These are phyloP conservation scores for Nomada goodeniana DNA, from an alignment of 2,888 invertebrate species.

Conservation along the genomic window DNA sequence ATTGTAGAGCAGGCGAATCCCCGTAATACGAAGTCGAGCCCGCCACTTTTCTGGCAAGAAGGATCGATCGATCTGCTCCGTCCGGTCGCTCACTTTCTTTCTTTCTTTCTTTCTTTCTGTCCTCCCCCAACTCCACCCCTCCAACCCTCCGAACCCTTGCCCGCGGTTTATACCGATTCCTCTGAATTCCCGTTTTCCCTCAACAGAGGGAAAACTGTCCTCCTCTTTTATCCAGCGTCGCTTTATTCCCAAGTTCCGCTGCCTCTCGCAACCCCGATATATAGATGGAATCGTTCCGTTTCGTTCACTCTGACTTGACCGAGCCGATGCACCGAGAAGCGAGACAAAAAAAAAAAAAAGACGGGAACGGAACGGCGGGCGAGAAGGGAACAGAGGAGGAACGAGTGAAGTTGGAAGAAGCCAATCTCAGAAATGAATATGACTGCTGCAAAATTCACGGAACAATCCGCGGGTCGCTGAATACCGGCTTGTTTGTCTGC, in stretches of 20 bases:
- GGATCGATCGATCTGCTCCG: slow-evolving; percentile 69
- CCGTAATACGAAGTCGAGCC: background rate
- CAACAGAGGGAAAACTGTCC: slow-evolving; percentile 14
- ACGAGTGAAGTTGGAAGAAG: slow-evolving; percentile 64
- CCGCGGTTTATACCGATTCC: background rate
- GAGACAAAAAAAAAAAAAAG: slow-evolving; percentile 7
- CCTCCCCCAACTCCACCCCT: background rate
- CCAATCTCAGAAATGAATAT: slow-evolving; percentile 76
- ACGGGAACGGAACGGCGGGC: background rate
- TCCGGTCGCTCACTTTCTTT: slow-evolving; percentile 55
- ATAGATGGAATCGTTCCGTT: slow-evolving; percentile 64
- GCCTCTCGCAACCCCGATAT: slow-evolving; percentile 54
- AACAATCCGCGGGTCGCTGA: slow-evolving; percentile 72
- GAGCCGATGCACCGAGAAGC: slow-evolving; percentile 1
- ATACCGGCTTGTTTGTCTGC: slow-evolving; percentile 77
- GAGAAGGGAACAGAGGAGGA: slow-evolving; percentile 5
- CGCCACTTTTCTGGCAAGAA: slow-evolving; percentile 54
- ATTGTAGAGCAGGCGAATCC: slow-evolving; percentile 18
- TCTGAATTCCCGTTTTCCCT: slow-evolving; percentile 34
- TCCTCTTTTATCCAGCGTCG: slow-evolving; percentile 32
- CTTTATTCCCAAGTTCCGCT: slow-evolving; percentile 46
- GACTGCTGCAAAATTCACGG: slow-evolving; percentile 77
- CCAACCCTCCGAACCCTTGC: slow-evolving; percentile 1
- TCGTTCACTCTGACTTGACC: slow-evolving; percentile 36
- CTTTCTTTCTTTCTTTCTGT: slow-evolving; percentile 43